Percentiles rank a stretch among this genome's conserved stretches.
Evolutionary conservation across 2,888 invertebrate species (phyloP).

Genomic region (Seladonia tumulorum): DNA sequence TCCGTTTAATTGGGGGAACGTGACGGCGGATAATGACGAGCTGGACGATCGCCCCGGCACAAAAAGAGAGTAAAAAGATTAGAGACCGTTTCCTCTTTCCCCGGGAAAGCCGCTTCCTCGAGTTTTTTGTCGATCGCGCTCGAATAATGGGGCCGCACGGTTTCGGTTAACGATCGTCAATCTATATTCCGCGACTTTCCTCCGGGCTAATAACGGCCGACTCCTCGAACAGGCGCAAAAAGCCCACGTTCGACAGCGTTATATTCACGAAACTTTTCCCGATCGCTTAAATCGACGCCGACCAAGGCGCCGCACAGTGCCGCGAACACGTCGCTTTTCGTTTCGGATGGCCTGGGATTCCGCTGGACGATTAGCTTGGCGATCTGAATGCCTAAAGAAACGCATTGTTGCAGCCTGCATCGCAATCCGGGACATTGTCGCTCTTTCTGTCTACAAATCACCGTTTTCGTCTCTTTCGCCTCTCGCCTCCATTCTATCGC

Average conservation of each 20-base stretch:
- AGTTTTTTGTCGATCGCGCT: conserved; percentile 37
- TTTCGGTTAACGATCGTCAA: conserved; percentile 39
- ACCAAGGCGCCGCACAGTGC: neutral
- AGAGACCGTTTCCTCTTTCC: conserved; percentile 3
- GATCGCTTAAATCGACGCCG: conserved; percentile 15
- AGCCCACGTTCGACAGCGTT: neutral
- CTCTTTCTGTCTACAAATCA: neutral
- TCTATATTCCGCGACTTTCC: conserved; percentile 35
- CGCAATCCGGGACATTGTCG: neutral
- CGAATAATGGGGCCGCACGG: conserved; percentile 4
- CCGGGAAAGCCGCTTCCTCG: neutral
- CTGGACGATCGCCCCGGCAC: conserved; percentile 52
- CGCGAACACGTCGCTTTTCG: neutral
- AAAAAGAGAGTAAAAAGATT: conserved; percentile 19
- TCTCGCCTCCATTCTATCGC: neutral
- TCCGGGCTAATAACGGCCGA: neutral
- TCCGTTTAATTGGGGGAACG: conserved; percentile 70
- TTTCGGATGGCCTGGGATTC: neutral
- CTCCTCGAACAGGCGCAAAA: conserved; percentile 1
- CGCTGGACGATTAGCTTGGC: neutral
- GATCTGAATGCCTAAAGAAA: neutral
- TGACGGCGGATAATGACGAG: conserved; percentile 69
- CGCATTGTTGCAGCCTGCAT: neutral
- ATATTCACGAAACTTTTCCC: conserved; percentile 20
- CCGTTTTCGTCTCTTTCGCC: neutral